Evolutionary conservation across 2,888 invertebrate species (phyloP).

Genomic region (Dicroscelio sp.): DNA sequence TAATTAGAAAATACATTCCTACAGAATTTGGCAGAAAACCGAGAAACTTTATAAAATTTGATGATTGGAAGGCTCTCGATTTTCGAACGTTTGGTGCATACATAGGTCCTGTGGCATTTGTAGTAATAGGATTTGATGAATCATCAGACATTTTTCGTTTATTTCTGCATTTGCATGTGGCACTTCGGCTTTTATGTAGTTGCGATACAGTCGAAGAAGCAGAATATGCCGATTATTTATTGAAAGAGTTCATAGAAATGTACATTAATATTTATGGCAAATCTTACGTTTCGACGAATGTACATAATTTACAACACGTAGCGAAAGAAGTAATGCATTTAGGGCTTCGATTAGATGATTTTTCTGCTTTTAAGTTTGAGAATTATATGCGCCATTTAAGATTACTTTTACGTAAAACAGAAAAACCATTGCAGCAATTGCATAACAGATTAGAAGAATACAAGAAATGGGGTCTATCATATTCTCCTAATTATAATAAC

Average conservation of each 20-base stretch:
- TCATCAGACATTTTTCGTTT: not conserved
- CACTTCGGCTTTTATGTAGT: not conserved
- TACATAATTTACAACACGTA: conserved; percentile 27
- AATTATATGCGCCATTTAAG: conserved; percentile 6
- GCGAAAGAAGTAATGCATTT: not conserved
- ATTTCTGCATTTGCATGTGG: not conserved
- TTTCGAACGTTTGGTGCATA: conserved; percentile 1
- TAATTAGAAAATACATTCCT: not conserved
- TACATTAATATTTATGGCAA: not conserved
- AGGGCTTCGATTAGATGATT: not conserved
- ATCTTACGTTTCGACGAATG: conserved; percentile 8
- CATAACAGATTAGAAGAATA: conserved; percentile 4
- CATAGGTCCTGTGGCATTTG: not conserved
- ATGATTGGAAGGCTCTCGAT: not conserved
- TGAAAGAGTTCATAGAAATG: not conserved
- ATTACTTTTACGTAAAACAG: conserved; percentile 7
- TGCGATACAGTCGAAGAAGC: not conserved
- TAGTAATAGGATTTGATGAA: not conserved
- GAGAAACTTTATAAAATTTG: not conserved
- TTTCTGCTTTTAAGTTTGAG: conserved; percentile 14
- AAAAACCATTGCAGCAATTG: conserved; percentile 1
- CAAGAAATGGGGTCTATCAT: not conserved
- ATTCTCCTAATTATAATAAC: too few relatives aligned
- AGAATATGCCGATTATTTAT: not conserved
- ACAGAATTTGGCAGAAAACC: not conserved